phyloP scores from a whole-genome alignment of 2,113 vertebrate species.

The Oreochromis aureus region DNA sequence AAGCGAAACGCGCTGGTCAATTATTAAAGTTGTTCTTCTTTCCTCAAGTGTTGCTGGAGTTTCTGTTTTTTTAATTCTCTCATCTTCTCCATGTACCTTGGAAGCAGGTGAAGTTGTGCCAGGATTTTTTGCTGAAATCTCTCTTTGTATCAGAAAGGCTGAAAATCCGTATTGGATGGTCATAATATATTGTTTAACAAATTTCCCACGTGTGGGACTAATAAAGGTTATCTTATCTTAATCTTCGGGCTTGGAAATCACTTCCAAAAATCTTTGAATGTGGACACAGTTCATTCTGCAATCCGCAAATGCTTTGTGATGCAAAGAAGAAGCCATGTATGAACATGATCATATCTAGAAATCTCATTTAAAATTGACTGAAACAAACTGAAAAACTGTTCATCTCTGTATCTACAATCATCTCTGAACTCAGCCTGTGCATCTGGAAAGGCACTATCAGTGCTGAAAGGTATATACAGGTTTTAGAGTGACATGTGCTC shows the following conservation, averaged over 20 bases:
- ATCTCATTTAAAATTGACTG: not conserved
- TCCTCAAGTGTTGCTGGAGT: no score
- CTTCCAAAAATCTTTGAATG: not conserved
- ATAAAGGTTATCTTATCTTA: no score
- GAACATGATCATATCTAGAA: not conserved
- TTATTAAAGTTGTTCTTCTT: no score
- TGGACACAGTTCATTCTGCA: not conserved
- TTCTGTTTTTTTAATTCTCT: no score
- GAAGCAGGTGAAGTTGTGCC: no score
- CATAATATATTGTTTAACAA: no score
- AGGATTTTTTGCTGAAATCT: no score
- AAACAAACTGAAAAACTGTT: not conserved
- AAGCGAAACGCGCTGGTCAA: no score
- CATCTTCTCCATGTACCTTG: no score
- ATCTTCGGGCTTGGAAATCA: not conserved
- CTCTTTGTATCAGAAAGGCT: not conserved
- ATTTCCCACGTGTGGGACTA: no score
- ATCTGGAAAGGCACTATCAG: not conserved
- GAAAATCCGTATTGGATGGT: not conserved
- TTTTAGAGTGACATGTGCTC: not conserved
- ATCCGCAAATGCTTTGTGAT: not conserved
- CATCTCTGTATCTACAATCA: not conserved
- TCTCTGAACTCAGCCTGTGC: not conserved
- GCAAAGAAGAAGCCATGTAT: rapidly evolving
- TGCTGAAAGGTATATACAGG: not conserved